Base-by-base conservation (phyloP, 2,797 vertebrate genomes). In the Tangara arthus region DNA sequence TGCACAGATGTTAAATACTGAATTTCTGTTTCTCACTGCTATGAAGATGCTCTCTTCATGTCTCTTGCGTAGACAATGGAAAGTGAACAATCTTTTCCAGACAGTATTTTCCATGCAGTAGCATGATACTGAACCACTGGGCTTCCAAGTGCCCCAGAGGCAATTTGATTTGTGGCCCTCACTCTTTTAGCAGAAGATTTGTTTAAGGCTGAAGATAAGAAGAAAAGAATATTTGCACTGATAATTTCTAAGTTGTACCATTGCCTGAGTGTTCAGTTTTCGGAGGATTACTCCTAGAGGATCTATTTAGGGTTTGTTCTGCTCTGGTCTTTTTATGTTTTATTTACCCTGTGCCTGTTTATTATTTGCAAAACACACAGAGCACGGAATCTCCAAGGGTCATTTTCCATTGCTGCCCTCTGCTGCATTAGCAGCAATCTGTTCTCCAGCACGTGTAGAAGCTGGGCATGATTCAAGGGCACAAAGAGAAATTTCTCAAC, bases 331-430 rank as follows among this genome's bases (percentile, higher is more conserved):
- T 96, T 87, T 94, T 70, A 88, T 79, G 73, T 94, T 96, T 91
- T 96, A 91, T 96, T 95, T 95, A 94, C 73, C 73, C 89, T 82
- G 60, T 70, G 60, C 70, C 71, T 90, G 59, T 84, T 96, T 88
- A 91, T 79, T 90, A 71, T 93, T 94, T 90, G 82, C 85, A 89
- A 82, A 96, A 76, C 46, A 92, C 86, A 81, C 84, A 19, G 42
- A 94, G 65, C 9, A 8, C 47, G 82, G 94, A 90, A 64, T 93
- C 87, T 95, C 85, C 34, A 63, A 87, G 87, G 93, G 95, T 93
- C 66, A 66, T 64, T 94, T 91, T 91, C 82, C 89, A 84, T 88
- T 70, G 89, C 89, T 96, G 91, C 70, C 89, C 93, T 86, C 87
- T 95, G 86, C 82, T 87, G 55, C 30, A 47, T 70, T 66, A 61